phyloP scores from a whole-genome alignment of 1,140 invertebrate genomes.

The Neoseiulus cucumeris region DNA sequence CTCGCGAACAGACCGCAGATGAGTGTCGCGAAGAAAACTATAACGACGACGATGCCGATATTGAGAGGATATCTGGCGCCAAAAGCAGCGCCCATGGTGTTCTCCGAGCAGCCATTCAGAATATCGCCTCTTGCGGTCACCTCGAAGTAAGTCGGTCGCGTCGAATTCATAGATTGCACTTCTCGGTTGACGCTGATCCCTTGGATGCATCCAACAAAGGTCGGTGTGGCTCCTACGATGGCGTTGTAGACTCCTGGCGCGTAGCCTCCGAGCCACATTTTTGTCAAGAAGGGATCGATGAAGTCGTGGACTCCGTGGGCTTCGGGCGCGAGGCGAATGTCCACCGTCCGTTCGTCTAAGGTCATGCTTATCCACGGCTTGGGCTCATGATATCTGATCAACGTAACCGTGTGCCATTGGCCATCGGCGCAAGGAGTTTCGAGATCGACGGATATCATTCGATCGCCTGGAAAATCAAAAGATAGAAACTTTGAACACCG shows the following conservation, averaged over 20 bases:
- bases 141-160: slow-evolving; percentile 52
- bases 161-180: slow-evolving; percentile 65
- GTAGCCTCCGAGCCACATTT: slow-evolving; percentile 48
- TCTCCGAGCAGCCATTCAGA: slow-evolving; percentile 38
- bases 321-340: not conserved
- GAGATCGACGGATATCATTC: not conserved
- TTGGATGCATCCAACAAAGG: slow-evolving; percentile 66
- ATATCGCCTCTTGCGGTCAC: slow-evolving; percentile 37
- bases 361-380: not conserved
- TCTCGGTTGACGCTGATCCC: slow-evolving; percentile 74
- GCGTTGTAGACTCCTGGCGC: not conserved
- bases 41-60: slow-evolving; percentile 72
- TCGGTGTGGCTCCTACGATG: not conserved
- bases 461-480: not conserved
- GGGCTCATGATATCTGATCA: not conserved
- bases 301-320: slow-evolving; percentile 57
- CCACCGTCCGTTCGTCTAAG: not conserved
- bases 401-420: slow-evolving; percentile 5
- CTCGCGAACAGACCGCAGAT: slow-evolving; percentile 66
- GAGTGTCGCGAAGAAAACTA: slow-evolving; percentile 76
- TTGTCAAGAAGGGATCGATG: slow-evolving; percentile 64
- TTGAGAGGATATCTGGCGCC: slow-evolving; percentile 61
- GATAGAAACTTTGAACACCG: too few relatives aligned
- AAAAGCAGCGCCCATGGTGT: slow-evolving; percentile 32
- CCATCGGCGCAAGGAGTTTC: slow-evolving; percentile 4